phyloP scores from a whole-genome alignment of 1,140 invertebrate genomes.

The Heliothis subflexa region DNA sequence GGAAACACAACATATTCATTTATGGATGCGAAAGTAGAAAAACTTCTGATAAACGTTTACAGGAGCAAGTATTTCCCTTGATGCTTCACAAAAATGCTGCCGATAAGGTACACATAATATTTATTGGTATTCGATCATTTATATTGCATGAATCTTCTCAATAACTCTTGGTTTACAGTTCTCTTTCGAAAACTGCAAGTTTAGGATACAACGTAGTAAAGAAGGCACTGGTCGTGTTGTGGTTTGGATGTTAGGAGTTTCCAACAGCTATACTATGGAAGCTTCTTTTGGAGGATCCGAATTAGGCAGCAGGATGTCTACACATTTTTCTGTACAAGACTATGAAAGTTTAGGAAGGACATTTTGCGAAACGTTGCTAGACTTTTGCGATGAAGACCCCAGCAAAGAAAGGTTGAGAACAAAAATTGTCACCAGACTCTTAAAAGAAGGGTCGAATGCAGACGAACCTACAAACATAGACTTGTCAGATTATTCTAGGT shows the following conservation, averaged over 20 bases:
- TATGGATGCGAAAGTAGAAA: slow-evolving; percentile 97
- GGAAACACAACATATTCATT: slow-evolving; percentile 97
- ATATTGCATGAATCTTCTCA: neutral
- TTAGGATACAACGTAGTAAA: slow-evolving; percentile 96
- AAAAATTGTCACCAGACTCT: slow-evolving; percentile 92
- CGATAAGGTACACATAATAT: slow-evolving; percentile 90
- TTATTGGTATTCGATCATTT: neutral
- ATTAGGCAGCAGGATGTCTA: slow-evolving; percentile 91
- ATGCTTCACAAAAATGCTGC: slow-evolving; percentile 97
- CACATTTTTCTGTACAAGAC: slow-evolving; percentile 94
- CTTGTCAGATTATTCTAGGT: slow-evolving; percentile 95
- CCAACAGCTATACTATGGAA: slow-evolving; percentile 98
- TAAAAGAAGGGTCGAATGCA: slow-evolving; percentile 94
- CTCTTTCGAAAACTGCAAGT: slow-evolving; percentile 97
- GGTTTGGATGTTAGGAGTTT: slow-evolving; percentile 97
- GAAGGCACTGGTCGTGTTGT: slow-evolving; percentile 97
- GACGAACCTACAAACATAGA: slow-evolving; percentile 95
- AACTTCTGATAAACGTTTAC: slow-evolving; percentile 91
- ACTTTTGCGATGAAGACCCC: slow-evolving; percentile 96
- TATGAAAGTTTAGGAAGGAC: slow-evolving; percentile 91
- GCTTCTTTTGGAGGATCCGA: slow-evolving; percentile 96
- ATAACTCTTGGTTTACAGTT: slow-evolving; percentile 89
- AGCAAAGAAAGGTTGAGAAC: slow-evolving; percentile 92
- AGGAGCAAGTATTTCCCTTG: slow-evolving; percentile 96
- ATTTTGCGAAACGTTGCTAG: slow-evolving; percentile 96